phyloP scores from a whole-genome alignment of 1,140 invertebrate species.

The Tetragnatha versicolor region DNA sequence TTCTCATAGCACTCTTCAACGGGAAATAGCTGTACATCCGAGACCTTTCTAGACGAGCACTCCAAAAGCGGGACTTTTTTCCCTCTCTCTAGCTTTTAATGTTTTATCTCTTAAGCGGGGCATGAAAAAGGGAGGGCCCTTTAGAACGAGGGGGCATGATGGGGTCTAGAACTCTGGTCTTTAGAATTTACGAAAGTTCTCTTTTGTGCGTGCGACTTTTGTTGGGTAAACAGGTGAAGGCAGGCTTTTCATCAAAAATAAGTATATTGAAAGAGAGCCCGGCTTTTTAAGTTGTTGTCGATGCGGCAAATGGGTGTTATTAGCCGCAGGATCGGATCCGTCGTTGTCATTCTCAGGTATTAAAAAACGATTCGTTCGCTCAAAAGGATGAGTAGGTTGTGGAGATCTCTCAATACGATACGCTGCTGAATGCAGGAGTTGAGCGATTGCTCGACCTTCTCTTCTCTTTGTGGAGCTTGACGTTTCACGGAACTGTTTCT shows the following conservation, averaged over 20 bases:
- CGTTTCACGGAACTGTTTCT: no score
- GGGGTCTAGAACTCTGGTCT: background rate
- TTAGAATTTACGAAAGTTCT: background rate
- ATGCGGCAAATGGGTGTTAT: background rate
- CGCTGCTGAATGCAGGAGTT: no score
- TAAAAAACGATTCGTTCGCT: background rate
- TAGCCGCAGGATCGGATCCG: background rate
- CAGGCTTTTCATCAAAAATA: background rate
- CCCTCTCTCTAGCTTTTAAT: constrained; percentile 7
- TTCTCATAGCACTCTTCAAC: constrained; percentile 40
- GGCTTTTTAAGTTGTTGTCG: background rate
- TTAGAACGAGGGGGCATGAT: constrained; percentile 16
- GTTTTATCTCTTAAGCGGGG: constrained; percentile 27
- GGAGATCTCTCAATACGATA: background rate
- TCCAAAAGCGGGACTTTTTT: constrained; percentile 9
- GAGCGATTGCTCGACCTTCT: background rate
- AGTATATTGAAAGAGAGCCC: background rate
- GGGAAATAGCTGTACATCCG: constrained; percentile 40
- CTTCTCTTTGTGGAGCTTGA: background rate
- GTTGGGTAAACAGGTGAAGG: constrained; percentile 49
- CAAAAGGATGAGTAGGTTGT: background rate
- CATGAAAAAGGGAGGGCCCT: constrained; percentile 16
- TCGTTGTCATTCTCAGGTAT: background rate
- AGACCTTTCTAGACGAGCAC: constrained; percentile 7
- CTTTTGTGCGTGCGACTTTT: constrained; percentile 13